Evolutionary conservation across 2,113 vertebrate species (phyloP).

Genomic region (Bambusicola thoracicus): DNA sequence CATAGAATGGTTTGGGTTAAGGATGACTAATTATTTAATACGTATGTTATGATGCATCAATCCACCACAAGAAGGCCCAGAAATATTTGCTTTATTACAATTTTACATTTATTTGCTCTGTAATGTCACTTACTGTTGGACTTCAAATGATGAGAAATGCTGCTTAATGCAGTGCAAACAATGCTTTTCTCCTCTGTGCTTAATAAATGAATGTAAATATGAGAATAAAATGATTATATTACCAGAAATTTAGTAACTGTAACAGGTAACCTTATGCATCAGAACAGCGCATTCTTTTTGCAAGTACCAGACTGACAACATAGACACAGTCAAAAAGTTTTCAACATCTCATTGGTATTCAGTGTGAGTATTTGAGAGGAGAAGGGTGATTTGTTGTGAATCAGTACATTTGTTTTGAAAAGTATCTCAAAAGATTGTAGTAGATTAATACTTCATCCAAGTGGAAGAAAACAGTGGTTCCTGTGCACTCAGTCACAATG

Average conservation of each 20-base stretch:
- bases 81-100: background rate
- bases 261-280: background rate
- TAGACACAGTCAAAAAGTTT: background rate
- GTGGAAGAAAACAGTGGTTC: constrained; percentile 2
- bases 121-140: background rate
- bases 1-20: background rate
- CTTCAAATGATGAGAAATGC: background rate
- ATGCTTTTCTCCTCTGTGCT: background rate
- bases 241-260: background rate
- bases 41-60: background rate
- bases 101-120: background rate
- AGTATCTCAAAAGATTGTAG: background rate
- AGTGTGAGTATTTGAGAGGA: background rate
- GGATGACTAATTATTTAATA: background rate
- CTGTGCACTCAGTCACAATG: background rate
- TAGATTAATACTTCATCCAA: constrained; percentile 19
- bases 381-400: constrained; percentile 12
- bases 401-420: constrained; percentile 36
- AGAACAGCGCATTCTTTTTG: background rate
- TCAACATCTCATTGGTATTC: background rate
- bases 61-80: background rate
- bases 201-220: background rate
- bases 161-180: background rate
- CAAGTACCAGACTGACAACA: background rate
- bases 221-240: background rate